phyloP scores from a whole-genome alignment of 2,888 invertebrate genomes.

The Hydrotaea diabolus region DNA sequence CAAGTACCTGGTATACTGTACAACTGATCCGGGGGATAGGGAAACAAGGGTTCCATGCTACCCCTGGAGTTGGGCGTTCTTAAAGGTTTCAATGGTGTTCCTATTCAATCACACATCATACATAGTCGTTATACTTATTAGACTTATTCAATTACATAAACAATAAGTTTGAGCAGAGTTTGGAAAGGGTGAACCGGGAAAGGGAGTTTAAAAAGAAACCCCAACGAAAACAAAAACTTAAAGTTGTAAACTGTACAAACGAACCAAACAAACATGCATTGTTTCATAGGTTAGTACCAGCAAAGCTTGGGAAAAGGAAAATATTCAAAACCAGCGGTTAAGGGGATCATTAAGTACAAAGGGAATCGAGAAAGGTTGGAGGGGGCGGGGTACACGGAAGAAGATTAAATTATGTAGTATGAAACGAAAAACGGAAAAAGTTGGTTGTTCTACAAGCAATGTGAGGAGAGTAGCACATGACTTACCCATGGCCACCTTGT shows the following conservation, averaged over 20 bases:
- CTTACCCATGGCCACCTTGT: slow-evolving; percentile 80
- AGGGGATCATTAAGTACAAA: slow-evolving; percentile 32
- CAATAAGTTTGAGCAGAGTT: slow-evolving; percentile 8
- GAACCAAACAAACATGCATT: slow-evolving; percentile 56
- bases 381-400: neutral
- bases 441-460: neutral
- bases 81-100: slow-evolving; percentile 81
- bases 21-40: slow-evolving; percentile 81
- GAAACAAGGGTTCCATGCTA: slow-evolving; percentile 81
- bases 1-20: slow-evolving; percentile 82
- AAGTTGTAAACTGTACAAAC: neutral
- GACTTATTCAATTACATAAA: neutral
- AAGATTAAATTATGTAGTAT: neutral
- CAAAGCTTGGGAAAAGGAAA: neutral
- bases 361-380: slow-evolving; percentile 20
- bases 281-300: neutral
- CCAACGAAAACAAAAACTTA: neutral
- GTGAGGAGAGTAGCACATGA: slow-evolving; percentile 22
- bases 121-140: slow-evolving; percentile 36
- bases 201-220: neutral
- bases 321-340: neutral
- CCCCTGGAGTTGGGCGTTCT: slow-evolving; percentile 81
- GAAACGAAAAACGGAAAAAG: neutral
- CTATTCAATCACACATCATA: slow-evolving; percentile 69
- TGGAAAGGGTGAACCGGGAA: neutral